Conservation (phyloP, 2,113 vertebrate genomes). For the Nycticryphes semicollaris region DNA sequence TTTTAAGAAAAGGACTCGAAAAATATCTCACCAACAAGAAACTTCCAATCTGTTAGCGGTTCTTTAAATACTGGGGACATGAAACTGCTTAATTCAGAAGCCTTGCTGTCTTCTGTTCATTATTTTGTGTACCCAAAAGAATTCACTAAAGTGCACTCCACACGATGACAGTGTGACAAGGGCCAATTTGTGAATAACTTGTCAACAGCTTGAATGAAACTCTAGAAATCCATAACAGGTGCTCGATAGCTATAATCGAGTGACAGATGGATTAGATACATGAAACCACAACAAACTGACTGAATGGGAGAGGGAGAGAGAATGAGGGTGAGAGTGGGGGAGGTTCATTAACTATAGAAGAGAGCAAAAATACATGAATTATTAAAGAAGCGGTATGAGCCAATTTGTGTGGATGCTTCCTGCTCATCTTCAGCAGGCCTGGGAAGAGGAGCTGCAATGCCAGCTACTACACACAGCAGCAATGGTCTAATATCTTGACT, state of each 20-base stretch:
- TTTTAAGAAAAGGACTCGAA: conserved; percentile 35
- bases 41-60: conserved; percentile 15
- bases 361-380: conserved; percentile 76
- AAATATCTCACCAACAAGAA: conserved; percentile 18
- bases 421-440: conserved; percentile 62
- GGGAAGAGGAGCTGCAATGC: conserved; percentile 54
- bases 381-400: conserved; percentile 65
- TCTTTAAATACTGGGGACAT: conserved; percentile 25
- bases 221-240: conserved; percentile 75
- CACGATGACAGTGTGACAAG: conserved; percentile 68
- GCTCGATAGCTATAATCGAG: conserved; percentile 71
- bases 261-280: conserved; percentile 77
- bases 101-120: conserved; percentile 61
- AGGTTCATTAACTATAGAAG: conserved; percentile 75
- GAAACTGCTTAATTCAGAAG: conserved; percentile 54
- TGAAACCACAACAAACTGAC: conserved; percentile 74
- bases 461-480: conserved; percentile 45
- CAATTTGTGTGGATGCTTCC: conserved; percentile 67
- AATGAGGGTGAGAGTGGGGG: conserved; percentile 52
- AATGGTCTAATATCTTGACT: conserved; percentile 32
- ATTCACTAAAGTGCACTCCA: conserved; percentile 68
- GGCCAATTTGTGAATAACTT: conserved; percentile 76
- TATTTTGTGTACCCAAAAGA: conserved; percentile 73
- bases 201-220: conserved; percentile 74
- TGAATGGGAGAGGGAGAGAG: conserved; percentile 67